Evolutionary conservation across 2,113 vertebrate genomes (phyloP), one percentile per base, ranked within the genome.

Genomic region (Marmota flaviventris): DNA sequence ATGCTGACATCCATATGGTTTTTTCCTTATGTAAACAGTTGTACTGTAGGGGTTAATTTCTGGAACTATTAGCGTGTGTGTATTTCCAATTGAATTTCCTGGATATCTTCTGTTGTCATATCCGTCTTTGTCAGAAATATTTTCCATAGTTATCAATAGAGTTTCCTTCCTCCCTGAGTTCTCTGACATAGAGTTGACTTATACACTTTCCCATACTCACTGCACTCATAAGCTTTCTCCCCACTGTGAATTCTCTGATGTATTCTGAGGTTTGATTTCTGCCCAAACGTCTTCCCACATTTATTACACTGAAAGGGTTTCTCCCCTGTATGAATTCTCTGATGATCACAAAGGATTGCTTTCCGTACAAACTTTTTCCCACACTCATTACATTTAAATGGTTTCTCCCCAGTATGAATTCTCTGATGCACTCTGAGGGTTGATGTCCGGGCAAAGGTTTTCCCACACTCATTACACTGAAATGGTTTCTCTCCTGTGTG

Each of bases 221-320:
- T 93, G 22, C 86, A 76, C 79, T 93, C 77, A 61, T 84, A 81
- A 73, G 89, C 39, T 58, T 88, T 88, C 58, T 95, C 61, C 37
- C 58, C 18, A 76, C 32, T 88, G 45, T 95, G 96, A 81, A 37
- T 95, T 94, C 77, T 97, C 45, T 93, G 85, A 90, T 90, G 92
- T 85, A 86, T 92, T 84, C 88, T 95, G 53, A 97, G 89, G 63
- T 95, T 97, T 37, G 94, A 93, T 48, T 95, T 97, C 77, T 96
- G 97, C 72, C 92, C 77, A 91, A 95, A 97, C 37, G 77, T 51
- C 93, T 97, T 93, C n/a, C 83, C 86, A 96, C 97, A 97, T 70
- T 93, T 78, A 51, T 56, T 88, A 92, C 93, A 96, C 0, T 84
- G 76, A 67, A 92, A 95, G n/a, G 93, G 81, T 61, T 95, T 95